Evolutionary conservation across 1,140 invertebrate species (phyloP).

Genomic region (Drosophila saltans): DNA sequence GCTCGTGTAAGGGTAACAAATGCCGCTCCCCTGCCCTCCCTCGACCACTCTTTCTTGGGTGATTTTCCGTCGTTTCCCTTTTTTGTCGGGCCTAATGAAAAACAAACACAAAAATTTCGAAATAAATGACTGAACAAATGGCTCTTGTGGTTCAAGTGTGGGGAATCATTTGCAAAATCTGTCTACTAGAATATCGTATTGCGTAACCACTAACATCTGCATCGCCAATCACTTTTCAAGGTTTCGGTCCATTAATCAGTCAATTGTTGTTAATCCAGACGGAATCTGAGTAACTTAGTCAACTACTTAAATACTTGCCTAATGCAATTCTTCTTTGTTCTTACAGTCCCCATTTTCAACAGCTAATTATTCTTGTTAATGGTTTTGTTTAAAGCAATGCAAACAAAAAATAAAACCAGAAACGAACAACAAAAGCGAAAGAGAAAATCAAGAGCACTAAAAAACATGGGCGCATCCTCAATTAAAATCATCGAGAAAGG

Average conservation of each 20-base stretch:
- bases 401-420: constrained; percentile 19
- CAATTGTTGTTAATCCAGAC: constrained; percentile 4
- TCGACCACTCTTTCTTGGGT: neutral
- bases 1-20: constrained; percentile 6
- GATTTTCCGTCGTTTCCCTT: neutral
- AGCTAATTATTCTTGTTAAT: constrained; percentile 78
- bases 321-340: constrained; percentile 43
- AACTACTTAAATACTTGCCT: constrained; percentile 13
- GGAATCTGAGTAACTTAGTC: neutral
- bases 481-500: neutral
- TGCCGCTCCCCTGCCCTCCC: neutral
- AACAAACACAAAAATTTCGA: constrained; percentile 16
- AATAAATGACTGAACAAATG: constrained; percentile 16
- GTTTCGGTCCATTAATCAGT: constrained; percentile 2
- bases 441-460: constrained; percentile 20
- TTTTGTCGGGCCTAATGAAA: constrained; percentile 13
- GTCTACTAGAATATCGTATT: neutral
- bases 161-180: neutral
- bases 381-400: constrained; percentile 60
- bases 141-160: neutral
- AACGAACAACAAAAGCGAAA: constrained; percentile 11
- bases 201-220: neutral
- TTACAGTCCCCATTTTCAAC: constrained; percentile 49
- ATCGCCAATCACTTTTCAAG: constrained; percentile 1
- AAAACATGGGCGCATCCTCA: neutral